These are phyloP conservation scores for Anableps anableps DNA, from an alignment of 2,797 vertebrate species.

Conservation along the genomic window DNA sequence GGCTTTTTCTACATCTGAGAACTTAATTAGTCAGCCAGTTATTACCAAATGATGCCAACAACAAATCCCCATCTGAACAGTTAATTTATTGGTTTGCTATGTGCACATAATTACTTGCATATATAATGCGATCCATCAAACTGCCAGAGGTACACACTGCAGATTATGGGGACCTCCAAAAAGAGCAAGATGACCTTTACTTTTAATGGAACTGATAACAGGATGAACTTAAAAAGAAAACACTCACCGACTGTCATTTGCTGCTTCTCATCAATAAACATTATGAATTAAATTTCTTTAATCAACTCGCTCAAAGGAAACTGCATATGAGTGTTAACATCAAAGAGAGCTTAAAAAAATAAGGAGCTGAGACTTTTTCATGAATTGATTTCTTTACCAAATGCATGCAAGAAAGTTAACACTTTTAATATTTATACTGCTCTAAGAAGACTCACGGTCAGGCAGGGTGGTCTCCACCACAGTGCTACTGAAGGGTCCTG, in stretches of 20 bases:
- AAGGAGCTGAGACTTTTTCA: background rate
- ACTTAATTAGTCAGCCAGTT: conserved; percentile 63
- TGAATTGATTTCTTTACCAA: background rate
- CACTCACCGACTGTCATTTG: background rate
- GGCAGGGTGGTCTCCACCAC: conserved; percentile 91
- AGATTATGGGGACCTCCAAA: background rate
- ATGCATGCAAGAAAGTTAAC: background rate
- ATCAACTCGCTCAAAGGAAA: background rate
- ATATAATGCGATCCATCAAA: conserved; percentile 25
- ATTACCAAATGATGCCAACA: conserved; percentile 48
- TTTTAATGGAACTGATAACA: background rate
- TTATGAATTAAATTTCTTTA: background rate
- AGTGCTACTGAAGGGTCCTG: conserved; percentile 90
- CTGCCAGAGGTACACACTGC: conserved; percentile 6
- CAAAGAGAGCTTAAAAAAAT: background rate
- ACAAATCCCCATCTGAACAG: conserved; percentile 44
- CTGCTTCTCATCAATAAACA: background rate
- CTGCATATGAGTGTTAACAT: background rate
- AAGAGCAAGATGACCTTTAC: conserved; percentile 3
- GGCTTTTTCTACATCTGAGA: conserved; percentile 59
- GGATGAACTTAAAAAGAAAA: background rate
- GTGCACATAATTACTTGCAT: conserved; percentile 23
- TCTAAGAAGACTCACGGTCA: conserved; percentile 87
- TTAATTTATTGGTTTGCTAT: conserved; percentile 17
- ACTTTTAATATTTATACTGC: background rate